phyloP scores from a whole-genome alignment of 2,113 vertebrate species.

The Herpetotheres cachinnans region DNA sequence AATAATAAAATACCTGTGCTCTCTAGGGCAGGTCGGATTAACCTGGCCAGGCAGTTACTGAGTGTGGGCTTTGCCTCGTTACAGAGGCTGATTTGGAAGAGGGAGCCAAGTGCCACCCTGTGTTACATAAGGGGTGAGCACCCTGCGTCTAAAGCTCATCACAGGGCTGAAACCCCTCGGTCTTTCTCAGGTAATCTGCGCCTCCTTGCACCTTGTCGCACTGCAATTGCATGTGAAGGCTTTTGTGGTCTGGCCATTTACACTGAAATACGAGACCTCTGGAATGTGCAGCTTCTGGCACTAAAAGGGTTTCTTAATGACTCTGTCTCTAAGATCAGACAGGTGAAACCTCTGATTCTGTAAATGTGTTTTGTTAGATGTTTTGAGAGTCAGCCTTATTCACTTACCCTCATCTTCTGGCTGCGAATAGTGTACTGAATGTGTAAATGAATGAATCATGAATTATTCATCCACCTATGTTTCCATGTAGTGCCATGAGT shows the following conservation, averaged over 20 bases:
- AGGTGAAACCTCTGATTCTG: background rate
- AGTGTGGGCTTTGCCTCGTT: rapidly evolving
- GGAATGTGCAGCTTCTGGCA: background rate
- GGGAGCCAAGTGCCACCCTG: background rate
- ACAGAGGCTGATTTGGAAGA: background rate
- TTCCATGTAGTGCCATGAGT: rapidly evolving
- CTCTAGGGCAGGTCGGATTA: background rate
- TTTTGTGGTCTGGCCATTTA: background rate
- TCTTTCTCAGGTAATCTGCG: background rate
- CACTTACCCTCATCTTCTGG: background rate
- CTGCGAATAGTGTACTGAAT: background rate
- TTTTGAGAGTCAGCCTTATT: background rate
- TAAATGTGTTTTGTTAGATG: background rate
- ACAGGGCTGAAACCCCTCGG: background rate
- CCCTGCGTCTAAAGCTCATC: rapidly evolving
- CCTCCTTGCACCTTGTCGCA: background rate
- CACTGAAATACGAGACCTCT: background rate
- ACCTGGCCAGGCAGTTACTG: background rate
- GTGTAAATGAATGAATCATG: background rate
- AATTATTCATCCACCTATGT: background rate
- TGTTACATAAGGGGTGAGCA: rapidly evolving
- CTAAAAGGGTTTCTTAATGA: background rate
- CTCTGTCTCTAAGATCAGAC: background rate
- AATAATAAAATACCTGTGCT: background rate
- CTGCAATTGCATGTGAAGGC: rapidly evolving